Conservation (phyloP, 2,113 vertebrate genomes). For the Dunckerocampus dactyliophorus region DNA sequence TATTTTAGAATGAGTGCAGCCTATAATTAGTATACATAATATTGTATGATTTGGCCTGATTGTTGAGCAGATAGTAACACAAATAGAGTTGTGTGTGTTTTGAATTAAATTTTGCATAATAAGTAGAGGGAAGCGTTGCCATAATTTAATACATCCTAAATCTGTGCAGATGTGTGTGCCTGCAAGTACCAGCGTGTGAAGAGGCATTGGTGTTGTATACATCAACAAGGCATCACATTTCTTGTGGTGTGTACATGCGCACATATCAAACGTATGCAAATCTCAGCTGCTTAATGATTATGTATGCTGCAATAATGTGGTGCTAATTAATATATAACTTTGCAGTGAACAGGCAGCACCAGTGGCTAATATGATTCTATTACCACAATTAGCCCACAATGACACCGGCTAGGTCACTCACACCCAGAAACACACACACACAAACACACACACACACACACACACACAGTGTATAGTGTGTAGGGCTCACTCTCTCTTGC, state of each 20-base stretch:
- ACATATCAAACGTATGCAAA: constrained; percentile 73
- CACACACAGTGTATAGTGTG: constrained; percentile 52
- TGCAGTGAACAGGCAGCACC: constrained; percentile 79
- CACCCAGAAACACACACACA: constrained; percentile 40
- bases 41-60: not conserved
- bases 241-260: constrained; percentile 28
- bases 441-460: constrained; percentile 54
- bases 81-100: constrained; percentile 3
- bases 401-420: constrained; percentile 80
- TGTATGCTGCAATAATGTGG: constrained; percentile 77
- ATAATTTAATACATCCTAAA: constrained; percentile 66
- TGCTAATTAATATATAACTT: constrained; percentile 82
- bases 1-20: not conserved
- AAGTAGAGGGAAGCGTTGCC: constrained; percentile 54
- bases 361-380: constrained; percentile 81
- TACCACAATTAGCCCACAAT: constrained; percentile 82
- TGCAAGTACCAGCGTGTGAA: constrained; percentile 13
- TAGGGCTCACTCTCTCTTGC: constrained; percentile 25
- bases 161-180: constrained; percentile 29
- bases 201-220: constrained; percentile 13
- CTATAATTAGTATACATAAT: not conserved
- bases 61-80: not conserved
- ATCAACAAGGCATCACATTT: constrained; percentile 30
- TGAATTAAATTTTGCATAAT: constrained; percentile 45
- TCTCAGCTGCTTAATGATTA: constrained; percentile 77